Percentiles rank a stretch among this genome's conserved stretches.
phyloP scores from a whole-genome alignment of 2,113 vertebrate species.

The Neolamprologus sp. region DNA sequence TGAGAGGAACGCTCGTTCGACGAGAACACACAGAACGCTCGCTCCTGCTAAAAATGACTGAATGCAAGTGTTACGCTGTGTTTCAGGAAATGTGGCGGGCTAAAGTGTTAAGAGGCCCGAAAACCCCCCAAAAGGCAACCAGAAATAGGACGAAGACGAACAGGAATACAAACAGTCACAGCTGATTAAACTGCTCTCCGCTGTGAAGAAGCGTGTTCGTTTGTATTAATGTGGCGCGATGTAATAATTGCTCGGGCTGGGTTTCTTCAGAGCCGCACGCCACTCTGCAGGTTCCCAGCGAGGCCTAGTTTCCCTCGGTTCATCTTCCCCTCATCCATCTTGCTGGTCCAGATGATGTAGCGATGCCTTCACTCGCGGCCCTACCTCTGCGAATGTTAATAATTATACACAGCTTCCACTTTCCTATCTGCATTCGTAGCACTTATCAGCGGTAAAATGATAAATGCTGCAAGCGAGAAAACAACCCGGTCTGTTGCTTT shows the following conservation, averaged over 20 bases:
- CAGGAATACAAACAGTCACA: neutral
- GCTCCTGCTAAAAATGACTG: neutral
- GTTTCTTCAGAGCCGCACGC: neutral
- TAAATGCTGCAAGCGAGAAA: neutral
- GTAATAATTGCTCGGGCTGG: conserved; percentile 37
- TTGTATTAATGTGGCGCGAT: conserved; percentile 32
- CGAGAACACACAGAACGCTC: neutral
- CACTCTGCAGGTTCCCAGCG: neutral
- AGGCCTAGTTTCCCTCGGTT: conserved; percentile 22
- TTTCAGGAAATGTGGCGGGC: neutral
- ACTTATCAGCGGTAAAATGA: conserved; percentile 8
- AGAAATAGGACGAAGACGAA: neutral
- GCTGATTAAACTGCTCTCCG: conserved; percentile 20
- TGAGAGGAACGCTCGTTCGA: conserved; percentile 3
- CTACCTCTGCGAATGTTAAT: conserved; percentile 39
- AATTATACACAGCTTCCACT: conserved; percentile 17
- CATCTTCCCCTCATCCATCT: conserved; percentile 31
- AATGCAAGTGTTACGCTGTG: neutral
- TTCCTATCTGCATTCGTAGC: neutral
- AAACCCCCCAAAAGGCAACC: neutral
- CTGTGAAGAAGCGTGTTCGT: conserved; percentile 19
- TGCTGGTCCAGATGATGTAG: conserved; percentile 31
- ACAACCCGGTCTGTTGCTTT: conserved; percentile 7
- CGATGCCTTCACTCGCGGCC: conserved; percentile 18
- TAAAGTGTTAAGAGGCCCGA: neutral